Percentiles rank a stretch among this genome's conserved stretches.
phyloP scores from a whole-genome alignment of 2,888 invertebrate genomes.

The Trisateles emortualis region DNA sequence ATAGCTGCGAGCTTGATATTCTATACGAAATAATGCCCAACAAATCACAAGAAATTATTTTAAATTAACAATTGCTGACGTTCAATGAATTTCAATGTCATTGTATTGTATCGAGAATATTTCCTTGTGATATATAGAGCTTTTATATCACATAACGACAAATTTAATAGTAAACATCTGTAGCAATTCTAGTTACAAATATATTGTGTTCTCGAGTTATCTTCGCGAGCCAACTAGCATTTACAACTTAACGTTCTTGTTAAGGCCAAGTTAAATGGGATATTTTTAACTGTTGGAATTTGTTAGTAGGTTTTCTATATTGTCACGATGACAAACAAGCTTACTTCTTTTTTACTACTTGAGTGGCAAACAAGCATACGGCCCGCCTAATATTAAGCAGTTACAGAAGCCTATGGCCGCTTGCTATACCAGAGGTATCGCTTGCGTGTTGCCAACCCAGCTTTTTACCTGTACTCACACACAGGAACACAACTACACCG shows the following conservation, averaged over 20 bases:
- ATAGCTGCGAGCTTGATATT: conserved; percentile 9
- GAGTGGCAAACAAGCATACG: too few relatives aligned
- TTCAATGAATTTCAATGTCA: conserved; percentile 24
- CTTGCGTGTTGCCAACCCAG: too few relatives aligned
- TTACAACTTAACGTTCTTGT: conserved; percentile 49
- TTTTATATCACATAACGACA: conserved; percentile 54
- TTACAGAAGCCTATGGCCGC: too few relatives aligned
- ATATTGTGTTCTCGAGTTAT: conserved; percentile 49
- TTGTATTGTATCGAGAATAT: conserved; percentile 30
- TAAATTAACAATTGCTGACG: conserved; percentile 7
- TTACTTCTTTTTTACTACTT: too few relatives aligned
- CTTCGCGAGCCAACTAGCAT: conserved; percentile 46
- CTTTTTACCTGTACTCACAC: too few relatives aligned
- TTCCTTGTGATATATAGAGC: conserved; percentile 30
- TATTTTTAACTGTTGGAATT: too few relatives aligned
- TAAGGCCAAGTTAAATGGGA: conserved; percentile 36
- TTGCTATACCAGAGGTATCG: too few relatives aligned
- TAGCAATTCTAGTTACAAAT: conserved; percentile 47
- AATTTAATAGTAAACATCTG: conserved; percentile 55
- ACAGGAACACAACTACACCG: too few relatives aligned
- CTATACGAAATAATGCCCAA: conserved; percentile 14
- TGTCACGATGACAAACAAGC: too few relatives aligned
- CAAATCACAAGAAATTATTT: conserved; percentile 16
- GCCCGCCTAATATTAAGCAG: too few relatives aligned
- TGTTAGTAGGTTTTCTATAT: too few relatives aligned